A percentile compares a stretch with the other conserved stretches of the same genome.
Conservation (phyloP, 2,113 vertebrate species). For the Thalassarche chlororhynchos region DNA sequence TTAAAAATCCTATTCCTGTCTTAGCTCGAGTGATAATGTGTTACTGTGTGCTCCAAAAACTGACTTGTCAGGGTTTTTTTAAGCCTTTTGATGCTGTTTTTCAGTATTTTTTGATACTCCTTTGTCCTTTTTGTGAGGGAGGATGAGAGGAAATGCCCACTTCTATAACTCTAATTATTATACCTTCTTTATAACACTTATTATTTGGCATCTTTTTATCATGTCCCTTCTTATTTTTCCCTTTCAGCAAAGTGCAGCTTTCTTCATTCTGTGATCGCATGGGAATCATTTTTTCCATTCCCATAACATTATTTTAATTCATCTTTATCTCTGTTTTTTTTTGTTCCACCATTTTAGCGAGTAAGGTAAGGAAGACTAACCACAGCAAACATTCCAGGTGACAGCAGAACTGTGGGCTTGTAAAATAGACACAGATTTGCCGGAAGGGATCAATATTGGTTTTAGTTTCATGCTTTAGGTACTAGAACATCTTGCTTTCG, state of each 20-base stretch:
- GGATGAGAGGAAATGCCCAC: neutral
- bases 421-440: neutral
- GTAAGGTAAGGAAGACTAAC: neutral
- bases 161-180: neutral
- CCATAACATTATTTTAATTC: neutral
- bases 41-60: neutral
- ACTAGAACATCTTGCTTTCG: neutral
- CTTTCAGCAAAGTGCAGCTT: neutral
- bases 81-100: neutral
- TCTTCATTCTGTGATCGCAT: neutral
- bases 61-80: neutral
- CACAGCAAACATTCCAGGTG: neutral
- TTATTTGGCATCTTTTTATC: neutral
- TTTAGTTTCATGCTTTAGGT: neutral
- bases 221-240: neutral
- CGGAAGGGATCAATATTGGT: neutral
- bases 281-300: neutral
- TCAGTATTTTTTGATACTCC: neutral
- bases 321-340: neutral
- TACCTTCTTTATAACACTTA: neutral
- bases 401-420: neutral
- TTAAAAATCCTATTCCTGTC: neutral
- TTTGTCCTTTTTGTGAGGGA: neutral
- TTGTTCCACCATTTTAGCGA: neutral
- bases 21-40: neutral